These are phyloP conservation scores for Bellardia pandia DNA, from an alignment of 2,888 invertebrate species.

Conservation along the genomic window DNA sequence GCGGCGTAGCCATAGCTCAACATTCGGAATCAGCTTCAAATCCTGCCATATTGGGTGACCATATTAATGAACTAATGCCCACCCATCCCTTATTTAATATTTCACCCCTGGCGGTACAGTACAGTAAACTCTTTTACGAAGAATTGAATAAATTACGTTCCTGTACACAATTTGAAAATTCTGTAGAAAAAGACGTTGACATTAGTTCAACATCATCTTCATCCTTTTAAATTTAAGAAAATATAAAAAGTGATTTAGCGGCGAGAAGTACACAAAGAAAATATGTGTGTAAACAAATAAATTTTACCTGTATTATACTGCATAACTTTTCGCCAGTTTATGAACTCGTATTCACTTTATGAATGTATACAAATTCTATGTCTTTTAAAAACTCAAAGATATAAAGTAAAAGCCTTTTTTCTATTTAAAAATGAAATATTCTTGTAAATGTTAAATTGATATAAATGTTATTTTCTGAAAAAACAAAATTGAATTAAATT, in stretches of 20 bases:
- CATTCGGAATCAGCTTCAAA: constrained; percentile 85
- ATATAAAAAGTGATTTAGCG: background rate
- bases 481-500: constrained; percentile 48
- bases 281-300: background rate
- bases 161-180: constrained; percentile 55
- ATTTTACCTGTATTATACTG: constrained; percentile 66
- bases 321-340: constrained; percentile 55
- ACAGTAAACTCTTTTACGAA: constrained; percentile 84
- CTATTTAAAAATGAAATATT: constrained; percentile 35
- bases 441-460: constrained; percentile 51
- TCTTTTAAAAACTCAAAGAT: constrained; percentile 35
- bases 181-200: constrained; percentile 30
- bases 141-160: constrained; percentile 67
- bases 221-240: background rate
- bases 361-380: background rate
- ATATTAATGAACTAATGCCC: constrained; percentile 89
- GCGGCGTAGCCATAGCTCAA: constrained; percentile 97
- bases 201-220: constrained; percentile 30
- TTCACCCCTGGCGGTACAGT: constrained; percentile 87
- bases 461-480: constrained; percentile 65
- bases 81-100: constrained; percentile 94
- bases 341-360: constrained; percentile 30
- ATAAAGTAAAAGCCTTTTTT: constrained; percentile 29
- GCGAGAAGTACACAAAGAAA: background rate
- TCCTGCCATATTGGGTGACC: constrained; percentile 87